Percentiles rank a stretch among this genome's conserved stretches.
phyloP scores from a whole-genome alignment of 2,113 vertebrate genomes.

The Amphiprion ocellaris region DNA sequence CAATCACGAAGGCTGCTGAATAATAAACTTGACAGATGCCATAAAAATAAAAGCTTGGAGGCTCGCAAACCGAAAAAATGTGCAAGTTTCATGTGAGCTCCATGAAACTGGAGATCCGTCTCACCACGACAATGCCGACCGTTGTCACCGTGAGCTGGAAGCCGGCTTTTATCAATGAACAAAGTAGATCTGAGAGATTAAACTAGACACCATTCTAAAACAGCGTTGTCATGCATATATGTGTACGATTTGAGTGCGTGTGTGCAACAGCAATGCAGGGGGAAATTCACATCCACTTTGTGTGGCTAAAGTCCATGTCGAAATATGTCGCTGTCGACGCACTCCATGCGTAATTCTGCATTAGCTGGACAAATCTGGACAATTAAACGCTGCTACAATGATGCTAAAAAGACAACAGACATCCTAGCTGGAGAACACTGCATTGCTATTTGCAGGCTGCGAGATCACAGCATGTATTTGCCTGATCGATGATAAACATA shows the following conservation, averaged over 20 bases:
- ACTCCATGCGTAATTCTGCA: constrained; percentile 16
- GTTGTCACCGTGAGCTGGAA: constrained; percentile 64
- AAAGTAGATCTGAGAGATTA: constrained; percentile 51
- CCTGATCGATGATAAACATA: constrained; percentile 67
- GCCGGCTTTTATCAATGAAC: constrained; percentile 73
- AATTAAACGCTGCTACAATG: neutral
- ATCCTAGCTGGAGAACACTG: constrained; percentile 32
- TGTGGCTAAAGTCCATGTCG: constrained; percentile 2
- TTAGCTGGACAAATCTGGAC: constrained; percentile 5
- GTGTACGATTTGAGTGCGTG: neutral
- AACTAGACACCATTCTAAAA: constrained; percentile 28
- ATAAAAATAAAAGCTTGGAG: neutral
- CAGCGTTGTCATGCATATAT: constrained; percentile 4
- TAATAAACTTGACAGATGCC: neutral
- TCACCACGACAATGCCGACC: constrained; percentile 59
- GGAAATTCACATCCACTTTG: neutral
- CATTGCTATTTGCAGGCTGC: constrained; percentile 54
- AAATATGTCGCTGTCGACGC: constrained; percentile 44
- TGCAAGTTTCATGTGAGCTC: constrained; percentile 46
- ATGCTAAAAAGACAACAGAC: constrained; percentile 3
- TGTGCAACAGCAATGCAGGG: neutral
- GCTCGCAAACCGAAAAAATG: neutral
- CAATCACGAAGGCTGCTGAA: neutral
- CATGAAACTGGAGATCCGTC: constrained; percentile 53
- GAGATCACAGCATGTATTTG: constrained; percentile 56